Evolutionary conservation across 2,797 vertebrate genomes (phyloP).

Genomic region (Amblyopsis hoosieri): DNA sequence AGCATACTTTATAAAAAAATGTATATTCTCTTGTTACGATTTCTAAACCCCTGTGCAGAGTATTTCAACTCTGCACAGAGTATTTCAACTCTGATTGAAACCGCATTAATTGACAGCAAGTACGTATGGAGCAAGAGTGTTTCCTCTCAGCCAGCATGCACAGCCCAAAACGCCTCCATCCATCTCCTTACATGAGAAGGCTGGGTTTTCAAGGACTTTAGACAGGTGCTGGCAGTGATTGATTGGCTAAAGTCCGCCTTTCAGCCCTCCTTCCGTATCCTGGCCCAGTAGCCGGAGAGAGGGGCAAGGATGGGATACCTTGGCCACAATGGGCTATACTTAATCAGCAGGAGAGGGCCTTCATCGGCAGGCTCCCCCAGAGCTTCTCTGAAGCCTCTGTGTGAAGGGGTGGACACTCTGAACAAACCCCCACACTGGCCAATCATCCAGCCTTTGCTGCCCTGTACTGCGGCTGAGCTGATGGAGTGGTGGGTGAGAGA

Average conservation of each 20-base stretch:
- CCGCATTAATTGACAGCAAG: slow-evolving; percentile 9
- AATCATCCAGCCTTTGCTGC: slow-evolving; percentile 47
- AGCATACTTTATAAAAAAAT: too few relatives aligned
- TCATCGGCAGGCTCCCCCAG: slow-evolving; percentile 31
- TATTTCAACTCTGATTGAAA: background rate
- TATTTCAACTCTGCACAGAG: background rate
- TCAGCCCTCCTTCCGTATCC: slow-evolving; percentile 25
- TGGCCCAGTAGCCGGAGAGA: slow-evolving; percentile 12
- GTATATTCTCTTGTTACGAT: too few relatives aligned
- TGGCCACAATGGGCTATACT: slow-evolving; percentile 49
- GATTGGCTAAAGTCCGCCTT: slow-evolving; percentile 44
- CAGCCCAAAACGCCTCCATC: slow-evolving; percentile 25
- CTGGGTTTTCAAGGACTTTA: slow-evolving; percentile 40
- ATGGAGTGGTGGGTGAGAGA: slow-evolving; percentile 44
- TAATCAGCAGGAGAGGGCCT: slow-evolving; percentile 64
- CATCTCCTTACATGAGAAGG: slow-evolving; percentile 37
- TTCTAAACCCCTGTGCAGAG: slow-evolving; percentile 7
- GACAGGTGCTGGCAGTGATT: slow-evolving; percentile 48
- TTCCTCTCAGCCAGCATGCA: slow-evolving; percentile 24
- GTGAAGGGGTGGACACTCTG: slow-evolving; percentile 50
- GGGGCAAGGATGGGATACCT: slow-evolving; percentile 17
- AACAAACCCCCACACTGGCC: slow-evolving; percentile 47
- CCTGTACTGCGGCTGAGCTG: slow-evolving; percentile 26
- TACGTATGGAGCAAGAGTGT: background rate
- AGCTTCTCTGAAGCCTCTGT: slow-evolving; percentile 37